Evolutionary conservation across 2,888 invertebrate species (phyloP), one percentile per base, ranked within the genome.

Genomic region (Drosophila lutescens): DNA sequence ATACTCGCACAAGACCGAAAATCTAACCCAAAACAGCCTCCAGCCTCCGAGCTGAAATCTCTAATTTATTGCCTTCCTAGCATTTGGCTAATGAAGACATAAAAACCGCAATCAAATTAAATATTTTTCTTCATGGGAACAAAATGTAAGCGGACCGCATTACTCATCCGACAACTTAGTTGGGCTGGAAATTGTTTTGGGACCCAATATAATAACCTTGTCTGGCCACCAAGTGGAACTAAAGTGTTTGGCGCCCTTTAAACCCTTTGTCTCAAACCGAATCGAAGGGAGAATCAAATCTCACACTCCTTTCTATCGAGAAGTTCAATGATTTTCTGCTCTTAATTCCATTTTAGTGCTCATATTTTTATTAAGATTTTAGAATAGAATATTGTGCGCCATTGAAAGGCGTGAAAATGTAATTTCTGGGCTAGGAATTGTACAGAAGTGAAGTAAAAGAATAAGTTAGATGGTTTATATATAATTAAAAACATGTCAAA

Each of bases 21-120:
- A 58, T 49, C 38, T 9, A 57, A 47, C 44, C 53, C 32, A 59
- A 72, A 54, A 61, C 63, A 61, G 70, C 36, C 55, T 36, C 56
- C 65, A 57, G 56, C 51, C 55, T 41, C 46, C 20, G 32, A 54
- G 65, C 70, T 71, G 51, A 77, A 85, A 85, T 85, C 85, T 77
- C 71, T 81, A 81, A 86, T 86, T 86, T 89, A 86, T 86, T 80
- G 65, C 74, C 66, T 79, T 80, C 77, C 76, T 76, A 79, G 72
- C 87, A 75, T 87, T 86, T 86, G 75, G 86, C 89, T 87, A 89
- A 86, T 86, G 87, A 86, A 86, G 86, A 86, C 89, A 86, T 86
- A 86, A 86, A 87, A 86, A 88, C 88, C 87, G 86, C 86, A 89
- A 86, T 89, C 86, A 86, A 86, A 86, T 82, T 82, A 82, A 84